Conservation (phyloP, 2,113 vertebrate genomes). For the Notarius lentiginosus region DNA sequence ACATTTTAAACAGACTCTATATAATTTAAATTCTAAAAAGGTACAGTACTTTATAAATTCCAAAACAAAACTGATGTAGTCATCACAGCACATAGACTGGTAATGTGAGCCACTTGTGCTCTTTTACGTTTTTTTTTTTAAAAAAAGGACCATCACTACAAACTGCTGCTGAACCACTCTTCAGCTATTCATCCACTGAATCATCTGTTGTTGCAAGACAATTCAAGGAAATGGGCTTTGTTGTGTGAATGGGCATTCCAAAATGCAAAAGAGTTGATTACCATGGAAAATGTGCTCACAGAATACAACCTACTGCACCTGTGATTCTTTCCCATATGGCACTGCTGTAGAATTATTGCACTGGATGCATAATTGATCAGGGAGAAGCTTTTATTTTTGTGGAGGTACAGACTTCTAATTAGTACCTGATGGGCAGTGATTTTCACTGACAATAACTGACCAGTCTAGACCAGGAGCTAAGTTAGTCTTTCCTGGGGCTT, state of each 20-base stretch:
- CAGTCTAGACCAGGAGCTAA: too few relatives aligned
- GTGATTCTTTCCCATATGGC: background rate
- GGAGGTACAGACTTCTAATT: background rate
- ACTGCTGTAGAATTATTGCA: background rate
- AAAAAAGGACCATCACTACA: background rate
- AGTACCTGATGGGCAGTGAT: background rate
- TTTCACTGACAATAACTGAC: background rate
- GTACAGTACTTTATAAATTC: background rate
- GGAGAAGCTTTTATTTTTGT: background rate
- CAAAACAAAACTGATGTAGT: background rate
- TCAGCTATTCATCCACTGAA: constrained; percentile 3
- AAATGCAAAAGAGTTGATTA: background rate
- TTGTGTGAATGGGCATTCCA: background rate
- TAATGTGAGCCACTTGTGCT: background rate
- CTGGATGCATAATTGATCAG: background rate
- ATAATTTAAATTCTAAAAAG: background rate
- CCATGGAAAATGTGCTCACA: background rate
- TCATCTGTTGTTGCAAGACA: background rate
- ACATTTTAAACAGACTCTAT: background rate
- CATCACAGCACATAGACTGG: too few relatives aligned
- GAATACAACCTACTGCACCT: background rate
- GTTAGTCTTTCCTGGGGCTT: too few relatives aligned
- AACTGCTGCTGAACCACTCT: background rate
- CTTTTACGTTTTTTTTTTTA: background rate
- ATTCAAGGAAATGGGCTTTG: background rate